phyloP scores from a whole-genome alignment of 2,797 vertebrate genomes.

The Monodelphis domestica region DNA sequence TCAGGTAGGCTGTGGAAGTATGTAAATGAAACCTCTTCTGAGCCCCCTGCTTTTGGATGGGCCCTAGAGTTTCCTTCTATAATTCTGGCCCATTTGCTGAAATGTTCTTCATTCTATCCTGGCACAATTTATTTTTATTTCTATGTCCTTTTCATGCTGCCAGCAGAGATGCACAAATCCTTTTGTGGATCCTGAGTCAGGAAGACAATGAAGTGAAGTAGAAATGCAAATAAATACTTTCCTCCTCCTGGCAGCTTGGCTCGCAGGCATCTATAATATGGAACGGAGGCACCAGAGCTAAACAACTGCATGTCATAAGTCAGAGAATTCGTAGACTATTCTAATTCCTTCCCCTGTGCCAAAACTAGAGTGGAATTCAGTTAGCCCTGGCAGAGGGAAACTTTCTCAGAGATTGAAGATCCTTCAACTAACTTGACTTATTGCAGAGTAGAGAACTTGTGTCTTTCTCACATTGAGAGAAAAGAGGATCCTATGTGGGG shows the following conservation, averaged over 20 bases:
- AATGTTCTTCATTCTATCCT: neutral
- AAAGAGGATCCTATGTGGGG: neutral
- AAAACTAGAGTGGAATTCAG: neutral
- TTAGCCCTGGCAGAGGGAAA: neutral
- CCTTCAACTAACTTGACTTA: neutral
- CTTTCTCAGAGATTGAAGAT: neutral
- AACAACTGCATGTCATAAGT: neutral
- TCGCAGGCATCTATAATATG: neutral
- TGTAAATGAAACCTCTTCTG: conserved; percentile 20
- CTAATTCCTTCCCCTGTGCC: neutral
- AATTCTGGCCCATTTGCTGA: neutral
- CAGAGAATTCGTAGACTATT: neutral
- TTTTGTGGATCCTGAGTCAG: neutral
- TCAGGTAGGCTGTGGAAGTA: conserved; percentile 20
- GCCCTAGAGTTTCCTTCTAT: neutral
- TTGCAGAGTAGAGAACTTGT: neutral
- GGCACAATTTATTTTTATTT: neutral
- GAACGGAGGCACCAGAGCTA: neutral
- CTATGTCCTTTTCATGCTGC: neutral
- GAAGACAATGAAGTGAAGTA: neutral
- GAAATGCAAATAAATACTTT: neutral
- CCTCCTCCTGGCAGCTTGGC: neutral
- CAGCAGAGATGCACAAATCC: neutral
- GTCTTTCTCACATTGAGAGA: neutral
- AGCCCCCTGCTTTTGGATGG: neutral